These are phyloP conservation scores for Ecdyonurus torrentis DNA, from an alignment of 2,888 invertebrate species.

Conservation along the genomic window DNA sequence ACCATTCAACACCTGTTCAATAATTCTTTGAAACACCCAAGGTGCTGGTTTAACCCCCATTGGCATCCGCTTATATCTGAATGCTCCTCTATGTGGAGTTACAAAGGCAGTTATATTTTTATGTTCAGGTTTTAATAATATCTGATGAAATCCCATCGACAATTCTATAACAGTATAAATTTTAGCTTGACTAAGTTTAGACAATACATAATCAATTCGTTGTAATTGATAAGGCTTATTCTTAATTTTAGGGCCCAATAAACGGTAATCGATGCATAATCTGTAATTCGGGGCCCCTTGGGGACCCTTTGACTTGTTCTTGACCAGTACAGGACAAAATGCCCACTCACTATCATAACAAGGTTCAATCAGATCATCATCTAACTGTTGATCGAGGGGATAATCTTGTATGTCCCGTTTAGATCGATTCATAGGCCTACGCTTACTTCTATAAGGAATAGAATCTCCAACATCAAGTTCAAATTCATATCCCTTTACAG, in stretches of 20 bases:
- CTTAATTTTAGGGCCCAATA: background rate
- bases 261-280: conserved; percentile 1
- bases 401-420: conserved; percentile 12
- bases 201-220: background rate
- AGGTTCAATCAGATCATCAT: conserved; percentile 12
- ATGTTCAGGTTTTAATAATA: background rate
- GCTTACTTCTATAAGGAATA: conserved; percentile 3
- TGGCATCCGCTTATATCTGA: background rate
- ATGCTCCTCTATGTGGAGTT: background rate
- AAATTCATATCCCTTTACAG: background rate
- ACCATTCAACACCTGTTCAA: conserved; percentile 3
- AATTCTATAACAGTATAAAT: background rate
- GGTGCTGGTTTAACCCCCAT: background rate
- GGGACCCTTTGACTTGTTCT: conserved; percentile 2
- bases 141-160: background rate
- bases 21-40: background rate
- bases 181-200: background rate
- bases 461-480: background rate
- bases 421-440: conserved; percentile 11
- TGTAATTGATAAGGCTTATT: background rate
- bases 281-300: background rate
- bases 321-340: conserved; percentile 6
- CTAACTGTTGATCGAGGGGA: conserved; percentile 10
- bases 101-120: background rate
- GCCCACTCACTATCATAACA: conserved; percentile 10